A percentile compares a stretch with the other conserved stretches of the same genome.
phyloP scores from a whole-genome alignment of 2,888 invertebrate species.

The Sturmia bella region DNA sequence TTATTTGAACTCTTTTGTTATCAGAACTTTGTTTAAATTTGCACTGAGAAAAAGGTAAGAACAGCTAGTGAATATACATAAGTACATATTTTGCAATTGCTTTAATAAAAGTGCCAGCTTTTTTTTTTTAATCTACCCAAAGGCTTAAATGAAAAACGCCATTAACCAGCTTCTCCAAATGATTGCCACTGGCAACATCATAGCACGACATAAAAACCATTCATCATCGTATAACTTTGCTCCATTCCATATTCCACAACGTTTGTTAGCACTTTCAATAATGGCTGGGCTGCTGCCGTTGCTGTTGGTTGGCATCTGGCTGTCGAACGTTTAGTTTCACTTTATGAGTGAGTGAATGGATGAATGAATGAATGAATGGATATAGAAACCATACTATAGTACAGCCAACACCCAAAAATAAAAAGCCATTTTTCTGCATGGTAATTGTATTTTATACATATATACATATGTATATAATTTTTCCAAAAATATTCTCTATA shows the following conservation, averaged over 20 bases:
- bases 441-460: constrained; percentile 2
- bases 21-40: no score
- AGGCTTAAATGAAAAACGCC: constrained; percentile 48
- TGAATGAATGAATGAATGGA: constrained; percentile 1
- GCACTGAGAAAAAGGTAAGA: neutral
- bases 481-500: constrained; percentile 6
- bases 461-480: neutral
- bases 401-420: constrained; percentile 41
- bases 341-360: constrained; percentile 6
- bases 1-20: no score
- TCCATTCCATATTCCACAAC: constrained; percentile 30
- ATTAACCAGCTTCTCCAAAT: constrained; percentile 53
- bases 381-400: constrained; percentile 21
- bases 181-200: constrained; percentile 64
- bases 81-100: constrained; percentile 22
- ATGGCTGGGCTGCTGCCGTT: constrained; percentile 17
- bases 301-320: constrained; percentile 13
- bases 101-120: constrained; percentile 1
- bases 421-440: neutral
- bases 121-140: neutral
- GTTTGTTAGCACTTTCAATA: constrained; percentile 41
- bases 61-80: constrained; percentile 9
- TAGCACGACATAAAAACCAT: constrained; percentile 70
- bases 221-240: constrained; percentile 67
- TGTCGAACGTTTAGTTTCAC: constrained; percentile 23